Percentiles rank a stretch among this genome's conserved stretches.
Evolutionary conservation across 2,797 vertebrate species (phyloP).

Genomic region (Menidia menidia): DNA sequence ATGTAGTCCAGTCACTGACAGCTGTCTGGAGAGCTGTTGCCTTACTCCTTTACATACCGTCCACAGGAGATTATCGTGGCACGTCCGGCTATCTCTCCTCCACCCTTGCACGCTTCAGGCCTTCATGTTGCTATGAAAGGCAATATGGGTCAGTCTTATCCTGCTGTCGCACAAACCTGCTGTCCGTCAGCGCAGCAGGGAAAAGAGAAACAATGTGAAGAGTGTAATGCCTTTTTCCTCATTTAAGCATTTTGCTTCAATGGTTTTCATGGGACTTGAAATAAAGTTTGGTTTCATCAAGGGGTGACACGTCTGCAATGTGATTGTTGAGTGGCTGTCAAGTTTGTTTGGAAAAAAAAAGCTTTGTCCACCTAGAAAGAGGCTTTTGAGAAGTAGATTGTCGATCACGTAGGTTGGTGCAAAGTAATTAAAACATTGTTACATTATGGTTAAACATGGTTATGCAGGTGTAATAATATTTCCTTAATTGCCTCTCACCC

Average conservation of each 20-base stretch:
- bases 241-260: slow-evolving; percentile 26
- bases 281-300: slow-evolving; percentile 51
- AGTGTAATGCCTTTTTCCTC: slow-evolving; percentile 25
- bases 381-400: not conserved
- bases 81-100: slow-evolving; percentile 36
- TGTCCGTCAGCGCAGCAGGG: slow-evolving; percentile 27
- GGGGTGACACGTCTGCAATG: not conserved
- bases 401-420: no score
- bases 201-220: not conserved
- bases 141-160: slow-evolving; percentile 41
- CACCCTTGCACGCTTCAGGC: slow-evolving; percentile 24
- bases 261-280: slow-evolving; percentile 46
- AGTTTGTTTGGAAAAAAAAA: not conserved
- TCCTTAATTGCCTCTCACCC: not conserved
- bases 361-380: not conserved
- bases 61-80: slow-evolving; percentile 41
- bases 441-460: no score
- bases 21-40: slow-evolving; percentile 22
- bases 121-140: slow-evolving; percentile 43
- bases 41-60: slow-evolving; percentile 24
- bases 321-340: slow-evolving; percentile 7
- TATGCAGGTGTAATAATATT: not conserved
- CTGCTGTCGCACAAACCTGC: slow-evolving; percentile 59
- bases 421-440: no score
- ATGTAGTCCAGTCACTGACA: slow-evolving; percentile 29